Evolutionary conservation across 2,888 invertebrate genomes (phyloP).

Genomic region (Elegia similella): DNA sequence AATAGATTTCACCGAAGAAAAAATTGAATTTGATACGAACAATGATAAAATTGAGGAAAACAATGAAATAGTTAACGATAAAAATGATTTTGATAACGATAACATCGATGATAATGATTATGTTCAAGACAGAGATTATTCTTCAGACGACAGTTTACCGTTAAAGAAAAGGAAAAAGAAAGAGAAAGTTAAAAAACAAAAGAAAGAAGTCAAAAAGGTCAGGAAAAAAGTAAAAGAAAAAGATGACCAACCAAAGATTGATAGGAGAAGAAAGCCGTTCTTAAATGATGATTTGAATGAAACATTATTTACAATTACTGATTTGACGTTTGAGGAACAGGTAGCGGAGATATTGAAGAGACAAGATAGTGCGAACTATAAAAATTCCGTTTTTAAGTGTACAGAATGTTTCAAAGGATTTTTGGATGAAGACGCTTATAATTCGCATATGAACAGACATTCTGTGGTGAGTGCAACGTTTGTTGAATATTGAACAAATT

Average conservation of each 20-base stretch:
- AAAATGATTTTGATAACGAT: conserved; percentile 14
- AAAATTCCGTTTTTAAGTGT: conserved; percentile 63
- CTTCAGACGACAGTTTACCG: conserved; percentile 54
- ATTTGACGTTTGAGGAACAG: conserved; percentile 60
- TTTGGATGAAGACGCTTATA: conserved; percentile 62
- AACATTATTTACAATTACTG: conserved; percentile 59
- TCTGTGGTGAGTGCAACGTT: conserved; percentile 50
- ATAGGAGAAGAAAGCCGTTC: conserved; percentile 61
- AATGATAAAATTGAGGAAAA: conserved; percentile 18
- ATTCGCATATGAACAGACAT: conserved; percentile 59
- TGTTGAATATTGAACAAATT: background rate
- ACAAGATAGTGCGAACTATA: conserved; percentile 60
- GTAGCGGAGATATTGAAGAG: conserved; percentile 64
- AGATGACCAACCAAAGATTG: conserved; percentile 50
- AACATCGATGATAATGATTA: conserved; percentile 21
- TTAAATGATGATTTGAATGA: conserved; percentile 64
- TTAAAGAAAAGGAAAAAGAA: conserved; percentile 41
- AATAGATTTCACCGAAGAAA: conserved; percentile 29
- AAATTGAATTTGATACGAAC: conserved; percentile 10
- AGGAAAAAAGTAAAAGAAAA: conserved; percentile 25
- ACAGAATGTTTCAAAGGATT: conserved; percentile 66
- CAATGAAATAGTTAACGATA: conserved; percentile 29
- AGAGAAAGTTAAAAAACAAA: conserved; percentile 23
- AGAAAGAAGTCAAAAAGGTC: conserved; percentile 26
- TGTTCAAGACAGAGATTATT: conserved; percentile 36